These are phyloP conservation scores for Synaphobranchus kaupii DNA, from an alignment of 2,797 vertebrate genomes.

Conservation along the genomic window DNA sequence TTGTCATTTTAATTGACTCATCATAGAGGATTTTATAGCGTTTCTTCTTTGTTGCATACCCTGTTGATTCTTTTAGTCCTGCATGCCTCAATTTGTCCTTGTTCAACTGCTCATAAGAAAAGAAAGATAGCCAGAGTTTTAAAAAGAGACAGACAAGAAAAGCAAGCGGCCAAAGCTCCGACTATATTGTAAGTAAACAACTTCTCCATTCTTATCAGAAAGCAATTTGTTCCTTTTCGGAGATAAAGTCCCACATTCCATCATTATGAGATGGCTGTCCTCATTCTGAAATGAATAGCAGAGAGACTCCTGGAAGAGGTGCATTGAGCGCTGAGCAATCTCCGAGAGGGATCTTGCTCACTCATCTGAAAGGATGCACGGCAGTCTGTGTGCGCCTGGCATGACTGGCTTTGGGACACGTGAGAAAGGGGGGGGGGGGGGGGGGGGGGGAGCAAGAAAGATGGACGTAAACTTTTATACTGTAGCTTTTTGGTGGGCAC, in stretches of 20 bases:
- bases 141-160: conserved; percentile 32
- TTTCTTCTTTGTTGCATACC: conserved; percentile 29
- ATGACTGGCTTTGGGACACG: neutral
- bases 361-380: conserved; percentile 10
- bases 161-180: conserved; percentile 40
- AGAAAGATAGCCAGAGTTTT: conserved; percentile 35
- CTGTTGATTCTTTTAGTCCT: conserved; percentile 34
- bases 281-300: conserved; percentile 33
- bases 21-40: conserved; percentile 32
- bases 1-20: conserved; percentile 34
- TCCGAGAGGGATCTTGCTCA: conserved; percentile 1
- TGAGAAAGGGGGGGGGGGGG: neutral
- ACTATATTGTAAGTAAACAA: conserved; percentile 50
- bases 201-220: conserved; percentile 54
- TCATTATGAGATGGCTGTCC: conserved; percentile 55
- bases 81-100: conserved; percentile 34
- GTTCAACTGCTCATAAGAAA: conserved; percentile 27
- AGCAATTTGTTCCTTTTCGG: conserved; percentile 53
- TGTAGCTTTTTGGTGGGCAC: too few relatives aligned
- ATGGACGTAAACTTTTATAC: neutral
- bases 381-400: neutral
- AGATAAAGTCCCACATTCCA: conserved; percentile 49
- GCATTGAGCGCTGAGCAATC: conserved; percentile 30
- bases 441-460: neutral
- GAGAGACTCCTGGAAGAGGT: conserved; percentile 22